Conservation (phyloP, 2,888 invertebrate genomes). For the Dugesia japonica region DNA sequence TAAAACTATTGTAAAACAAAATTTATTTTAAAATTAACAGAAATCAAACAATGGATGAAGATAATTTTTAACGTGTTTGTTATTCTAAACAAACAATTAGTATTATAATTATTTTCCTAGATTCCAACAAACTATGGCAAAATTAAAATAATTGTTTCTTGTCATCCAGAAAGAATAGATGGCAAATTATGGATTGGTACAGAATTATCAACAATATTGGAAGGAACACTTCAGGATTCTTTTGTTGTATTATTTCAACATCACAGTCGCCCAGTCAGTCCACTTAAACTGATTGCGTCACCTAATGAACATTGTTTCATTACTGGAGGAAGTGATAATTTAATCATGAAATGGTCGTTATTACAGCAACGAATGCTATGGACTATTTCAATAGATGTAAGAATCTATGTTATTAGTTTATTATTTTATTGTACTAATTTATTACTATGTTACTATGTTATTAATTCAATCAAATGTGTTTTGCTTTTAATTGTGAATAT, state of each 20-base stretch:
- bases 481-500: background rate
- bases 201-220: slow-evolving; percentile 69
- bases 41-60: too few species aligned
- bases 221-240: slow-evolving; percentile 70
- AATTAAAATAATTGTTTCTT: slow-evolving; percentile 5
- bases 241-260: slow-evolving; percentile 58
- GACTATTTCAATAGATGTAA: slow-evolving; percentile 59
- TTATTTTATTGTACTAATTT: background rate
- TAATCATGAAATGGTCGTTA: slow-evolving; percentile 73
- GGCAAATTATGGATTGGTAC: slow-evolving; percentile 79
- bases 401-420: background rate
- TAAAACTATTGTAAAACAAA: too few species aligned
- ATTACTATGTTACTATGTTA: background rate
- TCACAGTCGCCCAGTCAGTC: slow-evolving; percentile 20
- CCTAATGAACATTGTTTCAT: slow-evolving; percentile 71
- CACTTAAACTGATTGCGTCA: slow-evolving; percentile 61
- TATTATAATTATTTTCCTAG: background rate
- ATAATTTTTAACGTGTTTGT: too few species aligned
- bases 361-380: slow-evolving; percentile 62
- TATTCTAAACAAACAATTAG: background rate
- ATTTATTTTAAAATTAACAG: too few species aligned
- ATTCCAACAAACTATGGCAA: background rate
- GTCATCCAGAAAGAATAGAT: slow-evolving; percentile 66
- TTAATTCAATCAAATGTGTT: slow-evolving; percentile 12
- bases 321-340: slow-evolving; percentile 75